Evolutionary conservation across 2,888 invertebrate species (phyloP).

Genomic region (Ypsolopha sequella): DNA sequence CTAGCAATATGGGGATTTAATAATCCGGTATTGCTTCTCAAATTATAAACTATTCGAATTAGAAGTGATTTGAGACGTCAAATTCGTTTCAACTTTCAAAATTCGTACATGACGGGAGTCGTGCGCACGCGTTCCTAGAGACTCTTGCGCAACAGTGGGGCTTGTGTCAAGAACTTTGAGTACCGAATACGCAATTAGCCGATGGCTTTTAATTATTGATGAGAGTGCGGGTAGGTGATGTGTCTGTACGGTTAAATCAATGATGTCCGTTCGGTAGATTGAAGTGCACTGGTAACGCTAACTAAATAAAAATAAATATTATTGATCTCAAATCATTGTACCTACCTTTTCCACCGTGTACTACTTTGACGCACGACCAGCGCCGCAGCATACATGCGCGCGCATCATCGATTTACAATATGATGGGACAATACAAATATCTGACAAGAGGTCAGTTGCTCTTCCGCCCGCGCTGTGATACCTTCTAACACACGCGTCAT

Average conservation of each 20-base stretch:
- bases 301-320: no score
- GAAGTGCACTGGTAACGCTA: not conserved
- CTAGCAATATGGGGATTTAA: not conserved
- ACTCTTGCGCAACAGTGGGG: constrained; percentile 5
- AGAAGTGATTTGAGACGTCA: not conserved
- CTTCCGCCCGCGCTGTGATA: no score
- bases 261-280: not conserved
- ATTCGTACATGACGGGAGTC: not conserved
- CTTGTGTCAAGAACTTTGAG: not conserved
- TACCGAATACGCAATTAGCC: constrained; percentile 8
- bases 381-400: no score
- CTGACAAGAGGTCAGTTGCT: no score
- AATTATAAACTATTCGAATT: not conserved
- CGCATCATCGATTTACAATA: no score
- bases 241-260: not conserved
- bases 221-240: not conserved
- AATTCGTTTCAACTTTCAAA: not conserved
- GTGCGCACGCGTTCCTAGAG: not conserved
- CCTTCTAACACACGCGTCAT: no score
- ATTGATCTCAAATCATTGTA: no score
- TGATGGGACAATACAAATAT: no score
- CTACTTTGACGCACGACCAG: no score
- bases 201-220: constrained; percentile 4
- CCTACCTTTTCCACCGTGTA: no score
- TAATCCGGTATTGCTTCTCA: not conserved